phyloP scores from a whole-genome alignment of 1,140 invertebrate genomes.

The Bombus polaris region DNA sequence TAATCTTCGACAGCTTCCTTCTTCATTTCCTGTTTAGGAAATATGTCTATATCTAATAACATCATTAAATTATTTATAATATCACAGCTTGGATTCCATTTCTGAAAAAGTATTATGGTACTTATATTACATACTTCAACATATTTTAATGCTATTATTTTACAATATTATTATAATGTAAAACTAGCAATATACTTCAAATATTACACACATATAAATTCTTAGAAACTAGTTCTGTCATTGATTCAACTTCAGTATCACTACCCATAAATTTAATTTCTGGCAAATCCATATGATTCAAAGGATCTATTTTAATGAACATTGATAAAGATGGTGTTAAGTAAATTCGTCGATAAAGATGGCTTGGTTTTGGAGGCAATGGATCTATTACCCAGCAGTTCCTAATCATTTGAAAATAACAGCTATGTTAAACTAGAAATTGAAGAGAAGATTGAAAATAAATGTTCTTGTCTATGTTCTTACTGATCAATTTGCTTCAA shows the following conservation, averaged over 20 bases:
- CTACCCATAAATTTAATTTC: slow-evolving; percentile 78
- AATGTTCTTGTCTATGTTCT: slow-evolving; percentile 2
- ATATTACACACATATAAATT: slow-evolving; percentile 64
- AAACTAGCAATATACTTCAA: slow-evolving; percentile 1
- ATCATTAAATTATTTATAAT: slow-evolving; percentile 74
- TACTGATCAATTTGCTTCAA: slow-evolving; percentile 76
- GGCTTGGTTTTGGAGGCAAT: slow-evolving; percentile 73
- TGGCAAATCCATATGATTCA: slow-evolving; percentile 68
- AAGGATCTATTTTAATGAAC: slow-evolving; percentile 74
- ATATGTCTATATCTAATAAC: slow-evolving; percentile 73
- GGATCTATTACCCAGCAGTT: slow-evolving; percentile 78
- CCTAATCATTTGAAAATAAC: slow-evolving; percentile 59
- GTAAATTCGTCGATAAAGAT: slow-evolving; percentile 77
- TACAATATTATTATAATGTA: neutral
- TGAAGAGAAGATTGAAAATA: neutral
- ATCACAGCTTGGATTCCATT: slow-evolving; percentile 71
- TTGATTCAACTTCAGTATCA: slow-evolving; percentile 71
- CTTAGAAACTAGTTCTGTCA: slow-evolving; percentile 67
- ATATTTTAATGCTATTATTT: neutral
- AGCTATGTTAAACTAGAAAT: neutral
- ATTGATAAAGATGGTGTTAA: slow-evolving; percentile 76
- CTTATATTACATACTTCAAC: neutral
- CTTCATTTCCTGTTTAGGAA: slow-evolving; percentile 65
- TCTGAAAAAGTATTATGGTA: slow-evolving; percentile 63
- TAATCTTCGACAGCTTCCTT: slow-evolving; percentile 23